phyloP scores from a whole-genome alignment of 2,888 invertebrate genomes.

The Plemyria rubiginata region DNA sequence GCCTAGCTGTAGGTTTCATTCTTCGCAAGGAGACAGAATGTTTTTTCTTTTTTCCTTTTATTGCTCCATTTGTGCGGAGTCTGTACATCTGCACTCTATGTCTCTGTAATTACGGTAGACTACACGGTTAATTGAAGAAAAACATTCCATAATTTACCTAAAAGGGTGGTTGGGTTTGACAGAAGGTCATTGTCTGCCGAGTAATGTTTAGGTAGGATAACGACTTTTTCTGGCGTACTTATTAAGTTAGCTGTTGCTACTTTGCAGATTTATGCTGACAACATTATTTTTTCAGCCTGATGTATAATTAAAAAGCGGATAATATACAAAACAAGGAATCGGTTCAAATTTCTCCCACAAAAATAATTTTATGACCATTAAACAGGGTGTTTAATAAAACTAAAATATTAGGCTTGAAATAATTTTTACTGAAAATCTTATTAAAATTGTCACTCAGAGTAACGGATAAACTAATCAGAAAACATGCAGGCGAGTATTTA shows the following conservation, averaged over 20 bases:
- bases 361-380: too few relatives aligned
- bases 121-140: slow-evolving; percentile 74
- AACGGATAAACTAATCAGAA: not conserved
- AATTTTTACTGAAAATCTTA: too few relatives aligned
- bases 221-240: not conserved
- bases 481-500: not conserved
- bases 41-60: slow-evolving; percentile 60
- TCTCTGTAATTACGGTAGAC: slow-evolving; percentile 71
- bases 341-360: too few relatives aligned
- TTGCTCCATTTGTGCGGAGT: slow-evolving; percentile 67
- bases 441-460: too few relatives aligned
- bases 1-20: slow-evolving; percentile 45
- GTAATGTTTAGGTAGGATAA: slow-evolving; percentile 1
- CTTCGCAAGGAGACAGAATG: slow-evolving; percentile 64
- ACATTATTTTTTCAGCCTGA: not conserved
- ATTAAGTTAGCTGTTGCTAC: slow-evolving; percentile 6
- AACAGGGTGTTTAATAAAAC: too few relatives aligned
- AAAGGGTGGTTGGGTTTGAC: slow-evolving; percentile 15
- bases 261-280: slow-evolving; percentile 1
- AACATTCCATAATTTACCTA: slow-evolving; percentile 76
- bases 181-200: slow-evolving; percentile 11
- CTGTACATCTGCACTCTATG: slow-evolving; percentile 59
- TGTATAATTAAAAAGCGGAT: not conserved
- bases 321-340: not conserved
- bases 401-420: too few relatives aligned